Evolutionary conservation across 2,888 invertebrate species (phyloP).

Genomic region (Polydrusus tereticollis): DNA sequence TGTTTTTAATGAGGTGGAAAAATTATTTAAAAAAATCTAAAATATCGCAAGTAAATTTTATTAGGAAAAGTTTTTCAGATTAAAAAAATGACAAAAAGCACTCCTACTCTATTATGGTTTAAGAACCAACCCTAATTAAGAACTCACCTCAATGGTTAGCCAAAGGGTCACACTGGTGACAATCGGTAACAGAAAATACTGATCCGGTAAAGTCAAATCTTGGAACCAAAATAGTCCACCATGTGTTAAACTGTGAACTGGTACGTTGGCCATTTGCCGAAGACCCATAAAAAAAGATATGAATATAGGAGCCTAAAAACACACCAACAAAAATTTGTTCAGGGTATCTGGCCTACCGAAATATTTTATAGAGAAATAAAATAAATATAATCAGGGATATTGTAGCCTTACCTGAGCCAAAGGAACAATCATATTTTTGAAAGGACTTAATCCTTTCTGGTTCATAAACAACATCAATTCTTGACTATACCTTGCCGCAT

Average conservation of each 20-base stretch:
- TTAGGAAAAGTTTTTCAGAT: too few relatives aligned
- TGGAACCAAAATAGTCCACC: slow-evolving; percentile 95
- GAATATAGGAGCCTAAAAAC: slow-evolving; percentile 83
- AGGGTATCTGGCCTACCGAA: neutral
- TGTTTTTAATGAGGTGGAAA: too few relatives aligned
- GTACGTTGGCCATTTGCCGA: slow-evolving; percentile 88
- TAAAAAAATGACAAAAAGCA: neutral
- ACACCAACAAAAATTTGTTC: slow-evolving; percentile 18
- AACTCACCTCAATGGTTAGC: slow-evolving; percentile 80
- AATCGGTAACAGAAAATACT: slow-evolving; percentile 87
- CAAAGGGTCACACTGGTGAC: slow-evolving; percentile 87
- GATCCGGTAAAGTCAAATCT: slow-evolving; percentile 93
- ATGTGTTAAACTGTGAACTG: slow-evolving; percentile 88
- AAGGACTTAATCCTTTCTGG: slow-evolving; percentile 82
- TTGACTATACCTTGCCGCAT: slow-evolving; percentile 80
- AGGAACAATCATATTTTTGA: slow-evolving; percentile 84
- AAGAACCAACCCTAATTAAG: too few relatives aligned
- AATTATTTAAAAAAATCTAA: too few relatives aligned
- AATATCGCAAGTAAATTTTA: too few relatives aligned
- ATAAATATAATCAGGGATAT: neutral
- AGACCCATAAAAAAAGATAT: slow-evolving; percentile 92
- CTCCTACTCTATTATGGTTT: too few relatives aligned
- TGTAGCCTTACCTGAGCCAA: slow-evolving; percentile 76
- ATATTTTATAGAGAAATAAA: neutral
- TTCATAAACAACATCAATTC: slow-evolving; percentile 88